Conservation (phyloP, 2,888 invertebrate genomes). For the Mimachlamys varia region DNA sequence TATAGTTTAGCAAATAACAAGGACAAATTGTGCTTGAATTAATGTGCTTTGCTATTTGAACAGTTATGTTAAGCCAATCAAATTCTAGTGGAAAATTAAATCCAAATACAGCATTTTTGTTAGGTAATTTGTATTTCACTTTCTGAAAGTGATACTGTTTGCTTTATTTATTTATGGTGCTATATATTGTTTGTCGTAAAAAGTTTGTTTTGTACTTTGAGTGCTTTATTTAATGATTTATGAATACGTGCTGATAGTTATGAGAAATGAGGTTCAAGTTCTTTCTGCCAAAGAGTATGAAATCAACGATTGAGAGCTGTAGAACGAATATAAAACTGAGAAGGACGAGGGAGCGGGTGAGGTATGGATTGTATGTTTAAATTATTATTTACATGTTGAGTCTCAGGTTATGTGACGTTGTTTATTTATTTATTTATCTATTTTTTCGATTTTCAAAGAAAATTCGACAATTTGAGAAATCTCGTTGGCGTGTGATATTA, state of each 20-base stretch:
- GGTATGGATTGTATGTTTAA: neutral
- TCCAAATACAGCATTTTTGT: neutral
- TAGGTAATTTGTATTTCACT: neutral
- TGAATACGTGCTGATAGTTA: neutral
- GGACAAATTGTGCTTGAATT: neutral
- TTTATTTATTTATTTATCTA: conserved; percentile 32
- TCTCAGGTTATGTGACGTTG: neutral
- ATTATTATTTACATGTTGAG: neutral
- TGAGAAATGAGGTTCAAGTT: neutral
- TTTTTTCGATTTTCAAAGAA: conserved; percentile 28
- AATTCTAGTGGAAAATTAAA: neutral
- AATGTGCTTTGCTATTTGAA: neutral
- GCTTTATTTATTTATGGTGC: conserved; percentile 24
- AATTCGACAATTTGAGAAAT: neutral
- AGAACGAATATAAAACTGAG: neutral
- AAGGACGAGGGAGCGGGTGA: too few species aligned
- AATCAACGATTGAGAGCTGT: neutral
- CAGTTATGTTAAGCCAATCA: neutral
- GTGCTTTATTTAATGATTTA: neutral
- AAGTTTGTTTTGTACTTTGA: neutral
- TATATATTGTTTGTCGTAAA: neutral
- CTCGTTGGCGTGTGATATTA: neutral
- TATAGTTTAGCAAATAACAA: neutral
- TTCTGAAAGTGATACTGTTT: neutral
- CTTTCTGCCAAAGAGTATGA: neutral